Percentiles rank a stretch among this genome's conserved stretches.
Evolutionary conservation across 2,113 vertebrate species (phyloP).

Genomic region (Tichodroma muraria): DNA sequence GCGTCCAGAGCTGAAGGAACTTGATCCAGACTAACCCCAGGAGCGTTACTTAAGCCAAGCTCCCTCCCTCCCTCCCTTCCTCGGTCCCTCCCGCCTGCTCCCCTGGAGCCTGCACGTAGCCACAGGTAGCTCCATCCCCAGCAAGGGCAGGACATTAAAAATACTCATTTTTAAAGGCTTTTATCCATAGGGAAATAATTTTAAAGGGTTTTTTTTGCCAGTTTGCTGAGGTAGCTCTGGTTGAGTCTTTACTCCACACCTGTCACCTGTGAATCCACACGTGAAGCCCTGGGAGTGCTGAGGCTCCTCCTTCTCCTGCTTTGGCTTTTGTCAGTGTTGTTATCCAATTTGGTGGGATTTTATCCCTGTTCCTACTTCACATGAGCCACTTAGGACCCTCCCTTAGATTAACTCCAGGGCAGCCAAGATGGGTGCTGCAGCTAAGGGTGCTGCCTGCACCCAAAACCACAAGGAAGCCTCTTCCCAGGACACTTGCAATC

Average conservation of each 20-base stretch:
- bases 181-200: accelerated
- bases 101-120: not conserved
- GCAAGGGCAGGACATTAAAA: not conserved
- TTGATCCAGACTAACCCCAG: not conserved
- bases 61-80: not conserved
- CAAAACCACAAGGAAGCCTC: not conserved
- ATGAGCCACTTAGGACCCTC: not conserved
- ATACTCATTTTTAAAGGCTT: accelerated
- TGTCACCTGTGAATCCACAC: accelerated
- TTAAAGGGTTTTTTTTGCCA: not conserved
- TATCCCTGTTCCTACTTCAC: not conserved
- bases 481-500: no score
- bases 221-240: not conserved
- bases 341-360: not conserved
- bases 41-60: not conserved
- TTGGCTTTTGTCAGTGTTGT: no score
- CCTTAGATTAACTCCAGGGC: not conserved
- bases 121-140: not conserved
- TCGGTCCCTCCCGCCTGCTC: not conserved
- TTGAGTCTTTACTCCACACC: not conserved
- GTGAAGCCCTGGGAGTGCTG: accelerated
- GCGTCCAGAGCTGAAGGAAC: not conserved
- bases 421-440: not conserved
- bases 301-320: not conserved
- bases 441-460: not conserved